Base-by-base conservation (phyloP, 2,113 vertebrate species). In the Lophotis ruficrista region DNA sequence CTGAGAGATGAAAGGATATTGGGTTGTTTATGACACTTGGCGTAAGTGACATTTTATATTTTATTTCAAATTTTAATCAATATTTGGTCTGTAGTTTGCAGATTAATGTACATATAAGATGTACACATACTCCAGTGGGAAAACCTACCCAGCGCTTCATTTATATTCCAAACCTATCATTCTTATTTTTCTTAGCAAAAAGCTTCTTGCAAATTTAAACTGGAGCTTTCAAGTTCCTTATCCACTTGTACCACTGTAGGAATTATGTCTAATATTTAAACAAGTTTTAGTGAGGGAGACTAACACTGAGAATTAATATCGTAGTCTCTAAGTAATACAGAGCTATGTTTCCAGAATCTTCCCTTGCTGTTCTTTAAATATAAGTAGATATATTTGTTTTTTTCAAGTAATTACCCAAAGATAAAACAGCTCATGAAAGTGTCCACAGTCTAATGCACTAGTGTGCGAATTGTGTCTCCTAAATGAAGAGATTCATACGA, bases 11-110 rank as follows among this genome's bases (percentile, higher is more conserved):
- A 92, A 82, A 83, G 35, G 53, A 60, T 83, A 60, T 45, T 6
- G 3, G n/a, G 37, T 37, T 90, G 65, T 71, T 96, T 72, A 82
- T 90, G 83, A 56, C 60, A 31, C n/a, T 79, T 77, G 47, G 61
- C 56, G 78, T 56, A 71, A 94, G 57, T 78, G 51, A 27, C 31
- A 69, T 71, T 91, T 75, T 78, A 45, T 54, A 76, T 75, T 78
- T 92, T 37, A 53, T 92, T 95, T 78, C 65, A 79, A 57, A 47
- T 51, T 84, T 19, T 65, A 94, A 92, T 92, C 48, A 82, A 68
- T 82, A 91, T 79, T 83, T 89, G 25, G 16, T 53, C 51, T 82
- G 48, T 35, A 68, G 61, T 47, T 75, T 53, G 20, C 37, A 54
- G 81, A 91, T 72, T 64, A 84, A 87, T 61, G 50, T 30, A 56